Evolutionary conservation across 2,113 vertebrate genomes (phyloP).

Genomic region (Oreotrochilus melanogaster): DNA sequence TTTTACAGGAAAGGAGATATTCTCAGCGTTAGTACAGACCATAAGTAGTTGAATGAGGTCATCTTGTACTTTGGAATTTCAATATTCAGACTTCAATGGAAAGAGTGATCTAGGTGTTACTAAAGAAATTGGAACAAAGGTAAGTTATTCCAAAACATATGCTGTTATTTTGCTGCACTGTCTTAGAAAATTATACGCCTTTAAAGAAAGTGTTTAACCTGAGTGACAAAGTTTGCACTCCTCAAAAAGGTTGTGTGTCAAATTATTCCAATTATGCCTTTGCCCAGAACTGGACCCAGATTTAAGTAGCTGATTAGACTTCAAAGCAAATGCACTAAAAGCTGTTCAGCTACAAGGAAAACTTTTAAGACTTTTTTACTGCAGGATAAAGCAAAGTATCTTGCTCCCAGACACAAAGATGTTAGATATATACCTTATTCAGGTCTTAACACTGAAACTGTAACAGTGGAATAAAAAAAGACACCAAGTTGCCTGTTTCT

Average conservation of each 20-base stretch:
- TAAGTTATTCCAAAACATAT: background rate
- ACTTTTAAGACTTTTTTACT: background rate
- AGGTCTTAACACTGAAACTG: background rate
- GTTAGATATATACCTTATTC: background rate
- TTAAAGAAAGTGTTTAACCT: background rate
- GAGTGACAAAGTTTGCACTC: background rate
- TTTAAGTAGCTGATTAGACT: background rate
- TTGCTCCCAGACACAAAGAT: background rate
- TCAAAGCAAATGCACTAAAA: background rate
- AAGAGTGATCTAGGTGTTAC: background rate
- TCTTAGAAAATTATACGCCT: background rate
- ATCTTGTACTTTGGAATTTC: background rate
- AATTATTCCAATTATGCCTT: background rate
- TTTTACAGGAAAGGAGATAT: background rate
- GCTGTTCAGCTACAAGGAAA: background rate
- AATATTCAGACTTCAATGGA: background rate
- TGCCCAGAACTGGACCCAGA: background rate
- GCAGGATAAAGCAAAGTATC: background rate
- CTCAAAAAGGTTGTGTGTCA: background rate
- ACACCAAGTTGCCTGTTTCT: background rate
- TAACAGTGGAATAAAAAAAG: background rate
- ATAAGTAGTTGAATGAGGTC: background rate
- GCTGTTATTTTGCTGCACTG: background rate
- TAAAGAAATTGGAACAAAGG: background rate
- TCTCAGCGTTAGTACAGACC: background rate